Evolutionary conservation across 2,113 vertebrate species (phyloP), one percentile per base, ranked within the genome.

Genomic region (Otus sunia): DNA sequence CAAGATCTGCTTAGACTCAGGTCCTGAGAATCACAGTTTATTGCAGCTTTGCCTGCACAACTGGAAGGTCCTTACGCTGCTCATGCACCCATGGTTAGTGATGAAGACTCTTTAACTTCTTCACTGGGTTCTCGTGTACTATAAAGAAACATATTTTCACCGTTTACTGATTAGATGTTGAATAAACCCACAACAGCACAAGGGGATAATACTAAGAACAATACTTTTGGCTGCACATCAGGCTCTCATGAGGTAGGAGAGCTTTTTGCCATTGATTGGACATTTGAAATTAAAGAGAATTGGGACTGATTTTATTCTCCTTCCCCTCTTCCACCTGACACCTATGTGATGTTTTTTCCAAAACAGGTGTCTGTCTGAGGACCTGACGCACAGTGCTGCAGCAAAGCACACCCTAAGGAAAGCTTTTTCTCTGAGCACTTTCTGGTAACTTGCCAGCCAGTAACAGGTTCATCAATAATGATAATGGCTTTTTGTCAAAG

Each of bases 391-490:
- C 32, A 26, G 47, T 18, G 79, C 85, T 74, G 68, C 68, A 81
- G 83, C 36, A 53, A 84, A 91, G 89, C 58, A 49, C 34, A 66
- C 69, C 39, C 83, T 68, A 64, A 94, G 84, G 53, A 81, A 92
- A 87, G 86, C 89, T 92, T 23, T 73, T 68, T 69, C 45, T 94
- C 92, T 32, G 37, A 50, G 49, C 58, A 22, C 45, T 56, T 92
- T 23, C 60, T 87, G 69, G 69, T 58, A 72, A 66, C 62, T 60
- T 87, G 73, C 91, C 91, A 95, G 68, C n/a, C 58, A 62, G 84
- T 69, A 92, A 92, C 77, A 92, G 77, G 66, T 95, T 94, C 82
- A 95, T 95, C 94, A 94, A 90, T 97, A 97, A 95, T 4, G 89
- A 89, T 90, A 97, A 96, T 79, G 62, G 74, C 43, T 88, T 94